Evolutionary conservation across 2,797 vertebrate species (phyloP).

Genomic region (Lerista edwardsae): DNA sequence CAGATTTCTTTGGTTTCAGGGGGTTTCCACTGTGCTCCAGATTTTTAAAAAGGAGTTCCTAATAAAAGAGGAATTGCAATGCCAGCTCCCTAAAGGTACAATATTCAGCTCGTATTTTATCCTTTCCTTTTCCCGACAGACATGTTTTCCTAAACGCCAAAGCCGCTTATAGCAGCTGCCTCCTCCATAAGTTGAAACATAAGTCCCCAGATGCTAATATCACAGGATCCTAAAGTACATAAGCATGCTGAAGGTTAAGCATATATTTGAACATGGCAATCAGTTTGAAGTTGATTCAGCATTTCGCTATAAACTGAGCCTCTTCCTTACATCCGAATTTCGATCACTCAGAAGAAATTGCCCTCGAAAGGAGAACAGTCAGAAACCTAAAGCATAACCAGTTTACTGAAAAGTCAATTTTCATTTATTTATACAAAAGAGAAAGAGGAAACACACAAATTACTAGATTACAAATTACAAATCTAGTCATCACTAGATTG

Average conservation of each 20-base stretch:
- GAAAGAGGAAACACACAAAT: not conserved
- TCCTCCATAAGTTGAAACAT: not conserved
- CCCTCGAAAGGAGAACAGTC: not conserved
- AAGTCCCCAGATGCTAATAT: constrained; percentile 10
- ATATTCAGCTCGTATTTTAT: not conserved
- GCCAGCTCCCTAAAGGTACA: not conserved
- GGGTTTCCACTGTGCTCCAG: not conserved
- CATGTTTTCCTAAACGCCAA: not conserved
- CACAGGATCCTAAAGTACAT: not conserved
- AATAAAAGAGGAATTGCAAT: not conserved
- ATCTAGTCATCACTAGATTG: not conserved
- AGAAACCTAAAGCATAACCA: not conserved
- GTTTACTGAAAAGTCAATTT: not conserved
- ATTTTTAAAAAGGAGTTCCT: not conserved
- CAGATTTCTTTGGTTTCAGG: not conserved
- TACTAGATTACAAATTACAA: no score
- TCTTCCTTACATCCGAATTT: not conserved
- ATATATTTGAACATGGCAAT: constrained; percentile 5
- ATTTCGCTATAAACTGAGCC: not conserved
- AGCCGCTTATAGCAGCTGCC: not conserved
- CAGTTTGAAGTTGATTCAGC: not conserved
- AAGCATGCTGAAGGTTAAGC: not conserved
- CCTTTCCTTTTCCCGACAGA: not conserved
- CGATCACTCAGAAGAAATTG: not conserved
- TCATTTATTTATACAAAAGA: not conserved